These are phyloP conservation scores for Penaeus vannamei DNA, from an alignment of 1,140 invertebrate species.

Conservation along the genomic window DNA sequence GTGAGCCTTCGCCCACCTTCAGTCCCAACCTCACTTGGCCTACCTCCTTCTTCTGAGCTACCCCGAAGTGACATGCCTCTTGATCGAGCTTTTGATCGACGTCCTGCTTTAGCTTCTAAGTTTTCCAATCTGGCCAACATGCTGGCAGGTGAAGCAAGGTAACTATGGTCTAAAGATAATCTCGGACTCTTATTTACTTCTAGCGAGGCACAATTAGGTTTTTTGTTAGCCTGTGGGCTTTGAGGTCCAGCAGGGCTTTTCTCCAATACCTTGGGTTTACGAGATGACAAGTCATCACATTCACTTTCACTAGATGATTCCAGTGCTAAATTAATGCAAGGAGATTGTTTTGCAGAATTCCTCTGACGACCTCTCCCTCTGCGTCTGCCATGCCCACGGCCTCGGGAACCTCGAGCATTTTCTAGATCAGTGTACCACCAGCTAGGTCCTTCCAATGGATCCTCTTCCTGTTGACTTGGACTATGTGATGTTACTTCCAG, in stretches of 20 bases:
- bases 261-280: neutral
- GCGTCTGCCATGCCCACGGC: neutral
- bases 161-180: conserved; percentile 34
- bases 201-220: neutral
- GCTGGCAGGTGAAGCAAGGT: conserved; percentile 40
- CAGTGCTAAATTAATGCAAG: neutral
- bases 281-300: neutral
- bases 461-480: neutral
- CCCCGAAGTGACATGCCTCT: conserved; percentile 3
- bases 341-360: neutral
- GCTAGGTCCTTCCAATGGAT: conserved; percentile 36
- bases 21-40: neutral
- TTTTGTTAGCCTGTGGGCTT: neutral
- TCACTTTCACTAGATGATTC: conserved; percentile 55
- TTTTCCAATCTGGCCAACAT: conserved; percentile 37
- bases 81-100: conserved; percentile 27
- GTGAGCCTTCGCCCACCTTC: neutral
- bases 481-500: too few relatives aligned
- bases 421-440: neutral
- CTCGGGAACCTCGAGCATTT: neutral
- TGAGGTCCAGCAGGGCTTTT: neutral
- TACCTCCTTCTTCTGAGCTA: neutral
- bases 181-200: neutral
- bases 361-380: neutral
- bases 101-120: conserved; percentile 42